These are phyloP conservation scores for Lasiurus borealis DNA, from an alignment of 2,113 vertebrate genomes.

Conservation along the genomic window DNA sequence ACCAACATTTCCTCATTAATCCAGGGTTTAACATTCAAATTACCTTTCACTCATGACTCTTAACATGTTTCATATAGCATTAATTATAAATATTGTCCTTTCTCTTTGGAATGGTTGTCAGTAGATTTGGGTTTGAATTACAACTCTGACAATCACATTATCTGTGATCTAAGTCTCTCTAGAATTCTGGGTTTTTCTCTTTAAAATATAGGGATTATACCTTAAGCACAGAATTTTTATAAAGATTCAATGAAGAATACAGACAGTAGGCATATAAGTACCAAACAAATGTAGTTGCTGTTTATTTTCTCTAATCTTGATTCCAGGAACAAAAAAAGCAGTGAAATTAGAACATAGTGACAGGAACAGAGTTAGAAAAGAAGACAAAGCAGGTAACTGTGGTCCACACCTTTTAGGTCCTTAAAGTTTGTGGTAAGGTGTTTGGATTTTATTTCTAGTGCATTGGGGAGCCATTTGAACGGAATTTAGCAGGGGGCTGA, in stretches of 20 bases:
- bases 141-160: background rate
- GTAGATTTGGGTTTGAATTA: background rate
- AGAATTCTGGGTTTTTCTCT: constrained; percentile 11
- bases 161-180: background rate
- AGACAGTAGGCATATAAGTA: background rate
- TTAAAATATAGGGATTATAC: background rate
- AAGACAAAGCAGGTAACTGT: no score
- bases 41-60: constrained; percentile 17
- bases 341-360: background rate
- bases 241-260: background rate
- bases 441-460: background rate
- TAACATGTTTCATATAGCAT: background rate
- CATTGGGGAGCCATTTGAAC: background rate
- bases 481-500: background rate
- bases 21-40: constrained; percentile 36
- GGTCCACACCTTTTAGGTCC: background rate
- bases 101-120: background rate
- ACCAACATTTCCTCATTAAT: constrained; percentile 50
- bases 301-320: background rate
- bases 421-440: background rate
- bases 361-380: background rate
- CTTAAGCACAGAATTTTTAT: background rate
- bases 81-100: constrained; percentile 45
- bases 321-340: background rate
- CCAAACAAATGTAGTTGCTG: background rate